These are phyloP conservation scores for Capromys pilorides DNA, from an alignment of 2,797 vertebrate species.

Conservation along the genomic window DNA sequence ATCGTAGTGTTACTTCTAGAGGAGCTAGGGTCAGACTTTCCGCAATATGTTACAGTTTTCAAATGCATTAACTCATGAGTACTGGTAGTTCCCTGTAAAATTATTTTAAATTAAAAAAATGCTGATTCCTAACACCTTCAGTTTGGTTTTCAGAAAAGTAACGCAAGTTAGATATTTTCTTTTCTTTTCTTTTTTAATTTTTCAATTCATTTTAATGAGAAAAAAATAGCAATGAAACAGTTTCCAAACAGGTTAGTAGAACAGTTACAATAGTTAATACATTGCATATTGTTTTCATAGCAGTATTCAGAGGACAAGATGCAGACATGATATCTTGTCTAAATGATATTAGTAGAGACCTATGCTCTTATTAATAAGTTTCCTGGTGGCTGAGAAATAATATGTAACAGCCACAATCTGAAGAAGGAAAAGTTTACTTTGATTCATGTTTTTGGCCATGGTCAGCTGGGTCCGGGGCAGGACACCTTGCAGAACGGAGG, in stretches of 20 bases:
- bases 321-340: too few relatives aligned
- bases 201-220: too few relatives aligned
- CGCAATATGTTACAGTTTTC: neutral
- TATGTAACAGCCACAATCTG: neutral
- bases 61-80: neutral
- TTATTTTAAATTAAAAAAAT: neutral
- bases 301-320: too few relatives aligned
- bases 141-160: constrained; percentile 4
- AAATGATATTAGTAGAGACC: too few relatives aligned
- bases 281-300: too few relatives aligned
- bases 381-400: neutral
- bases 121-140: neutral
- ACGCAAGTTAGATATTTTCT: neutral
- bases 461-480: neutral
- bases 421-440: neutral
- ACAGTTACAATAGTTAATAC: too few relatives aligned
- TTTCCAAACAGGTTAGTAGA: too few relatives aligned
- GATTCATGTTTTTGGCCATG: neutral
- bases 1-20: neutral
- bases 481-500: neutral
- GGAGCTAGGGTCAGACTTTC: neutral
- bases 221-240: too few relatives aligned
- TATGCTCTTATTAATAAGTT: neutral
- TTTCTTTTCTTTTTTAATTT: too few relatives aligned
- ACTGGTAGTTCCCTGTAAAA: neutral